Base-by-base conservation (phyloP, 2,797 vertebrate species). In the Rousettus madagascariensis region DNA sequence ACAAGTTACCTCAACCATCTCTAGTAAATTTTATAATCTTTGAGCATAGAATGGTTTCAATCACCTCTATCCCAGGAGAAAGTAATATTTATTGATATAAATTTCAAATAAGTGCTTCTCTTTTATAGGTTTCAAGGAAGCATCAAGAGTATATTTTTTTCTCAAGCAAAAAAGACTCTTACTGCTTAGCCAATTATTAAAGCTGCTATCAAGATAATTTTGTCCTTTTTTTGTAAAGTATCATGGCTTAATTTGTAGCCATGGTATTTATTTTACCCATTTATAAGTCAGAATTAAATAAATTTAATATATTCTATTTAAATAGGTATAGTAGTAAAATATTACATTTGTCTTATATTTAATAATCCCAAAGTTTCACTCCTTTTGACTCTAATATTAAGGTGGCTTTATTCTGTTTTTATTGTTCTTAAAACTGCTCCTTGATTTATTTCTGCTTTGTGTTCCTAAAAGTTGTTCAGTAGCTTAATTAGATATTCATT, bases 401-500 rank as follows among this genome's bases (percentile, higher is more conserved):
- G 96, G 98, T 96, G 6, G 84, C 22, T 97, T 94, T 97, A 96
- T 94, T 78, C 30, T 85, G 57, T 93, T 97, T 91, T 91, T 4
- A 11, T 86, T 96, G 33, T 80, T 91, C 61, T 94, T 98, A 96
- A 97, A 98, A 97, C 16, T 77, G 71, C 95, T 98, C 77, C 71
- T 97, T 98, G 95, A 98, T 98, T 98, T 98, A 97, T 96, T 98
- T 98, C 95, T 97, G 36, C 63, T 96, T 92, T 96, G 51, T 95
- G 63, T 93, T 97, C 92, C 88, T 93, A 74, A 79, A 97, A 96
- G 88, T 92, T 93, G 38, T 86, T 97, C 83, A 90, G 94, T 89
- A 95, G 59, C 43, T 91, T 97, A 95, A 98, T 98, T 98, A 98
- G 92, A 95, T 97, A 98, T 97, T 98, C 97, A 97, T 96, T 98